Percentiles rank a stretch among this genome's conserved stretches.
Conservation (phyloP, 1,140 invertebrate genomes). For the Saccostrea glomerata region DNA sequence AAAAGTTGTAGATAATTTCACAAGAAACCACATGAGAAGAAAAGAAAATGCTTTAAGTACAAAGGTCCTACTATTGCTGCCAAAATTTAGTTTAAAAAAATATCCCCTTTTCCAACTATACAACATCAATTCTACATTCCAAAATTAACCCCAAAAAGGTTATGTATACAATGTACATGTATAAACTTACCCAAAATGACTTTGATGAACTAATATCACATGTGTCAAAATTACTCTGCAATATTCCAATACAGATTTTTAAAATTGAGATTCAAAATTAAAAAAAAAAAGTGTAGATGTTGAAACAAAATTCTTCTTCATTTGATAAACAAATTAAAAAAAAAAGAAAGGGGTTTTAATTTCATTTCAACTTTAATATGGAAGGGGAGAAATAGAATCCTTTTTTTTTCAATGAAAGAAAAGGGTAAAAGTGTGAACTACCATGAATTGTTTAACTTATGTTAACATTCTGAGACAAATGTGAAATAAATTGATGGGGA, state of each 20-base stretch:
- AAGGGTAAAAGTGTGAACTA: no score
- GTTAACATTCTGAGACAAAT: no score
- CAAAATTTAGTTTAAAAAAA: background rate
- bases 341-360: background rate
- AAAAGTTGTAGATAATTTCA: background rate
- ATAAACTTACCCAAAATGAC: constrained; percentile 21
- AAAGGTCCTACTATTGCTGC: background rate
- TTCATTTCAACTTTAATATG: no score
- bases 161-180: background rate
- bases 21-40: background rate
- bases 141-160: no score
- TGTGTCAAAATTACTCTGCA: background rate
- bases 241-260: constrained; percentile 2
- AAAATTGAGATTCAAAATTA: background rate
- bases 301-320: no score
- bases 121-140: no score
- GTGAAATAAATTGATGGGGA: no score
- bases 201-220: background rate
- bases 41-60: background rate
- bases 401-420: no score
- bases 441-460: no score
- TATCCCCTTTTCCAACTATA: background rate
- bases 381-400: no score
- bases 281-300: no score
- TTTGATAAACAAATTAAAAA: background rate